Evolutionary conservation across 2,113 vertebrate genomes (phyloP).

Genomic region (Zeus faber): DNA sequence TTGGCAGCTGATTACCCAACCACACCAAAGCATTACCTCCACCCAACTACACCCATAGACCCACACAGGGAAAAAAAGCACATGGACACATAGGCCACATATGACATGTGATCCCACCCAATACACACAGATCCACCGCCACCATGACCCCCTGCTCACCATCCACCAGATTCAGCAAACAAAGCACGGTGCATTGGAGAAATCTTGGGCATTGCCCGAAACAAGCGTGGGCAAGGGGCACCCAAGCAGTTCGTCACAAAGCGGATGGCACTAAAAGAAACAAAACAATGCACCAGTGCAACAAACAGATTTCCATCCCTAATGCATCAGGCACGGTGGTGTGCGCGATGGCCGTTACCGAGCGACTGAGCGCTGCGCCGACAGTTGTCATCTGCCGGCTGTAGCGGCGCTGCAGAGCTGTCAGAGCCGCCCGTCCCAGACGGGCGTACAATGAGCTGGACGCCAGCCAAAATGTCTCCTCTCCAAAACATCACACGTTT

Average conservation of each 20-base stretch:
- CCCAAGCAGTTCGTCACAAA: constrained; percentile 36
- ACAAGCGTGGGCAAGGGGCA: constrained; percentile 23
- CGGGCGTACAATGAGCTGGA: constrained; percentile 73
- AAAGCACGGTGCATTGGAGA: constrained; percentile 3
- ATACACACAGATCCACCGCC: too few species aligned
- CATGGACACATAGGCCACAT: neutral
- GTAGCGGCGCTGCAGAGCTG: constrained; percentile 47
- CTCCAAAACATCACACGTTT: constrained; percentile 62
- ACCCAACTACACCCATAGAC: constrained; percentile 7
- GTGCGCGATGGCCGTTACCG: constrained; percentile 49
- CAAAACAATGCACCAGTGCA: constrained; percentile 12
- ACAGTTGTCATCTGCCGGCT: constrained; percentile 59
- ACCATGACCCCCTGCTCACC: constrained; percentile 13
- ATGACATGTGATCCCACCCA: too few species aligned
- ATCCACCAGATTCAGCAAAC: constrained; percentile 16
- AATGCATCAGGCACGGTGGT: constrained; percentile 51
- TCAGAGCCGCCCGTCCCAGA: constrained; percentile 61
- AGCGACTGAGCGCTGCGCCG: constrained; percentile 42
- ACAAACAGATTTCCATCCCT: constrained; percentile 42
- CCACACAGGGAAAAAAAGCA: neutral
- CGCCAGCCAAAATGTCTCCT: constrained; percentile 70
- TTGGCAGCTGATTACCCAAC: constrained; percentile 64
- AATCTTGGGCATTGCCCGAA: constrained; percentile 18
- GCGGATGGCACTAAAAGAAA: constrained; percentile 29
- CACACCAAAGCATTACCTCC: constrained; percentile 47